Evolutionary conservation across 2,113 vertebrate genomes (phyloP).

Genomic region (Chaetura pelagica): DNA sequence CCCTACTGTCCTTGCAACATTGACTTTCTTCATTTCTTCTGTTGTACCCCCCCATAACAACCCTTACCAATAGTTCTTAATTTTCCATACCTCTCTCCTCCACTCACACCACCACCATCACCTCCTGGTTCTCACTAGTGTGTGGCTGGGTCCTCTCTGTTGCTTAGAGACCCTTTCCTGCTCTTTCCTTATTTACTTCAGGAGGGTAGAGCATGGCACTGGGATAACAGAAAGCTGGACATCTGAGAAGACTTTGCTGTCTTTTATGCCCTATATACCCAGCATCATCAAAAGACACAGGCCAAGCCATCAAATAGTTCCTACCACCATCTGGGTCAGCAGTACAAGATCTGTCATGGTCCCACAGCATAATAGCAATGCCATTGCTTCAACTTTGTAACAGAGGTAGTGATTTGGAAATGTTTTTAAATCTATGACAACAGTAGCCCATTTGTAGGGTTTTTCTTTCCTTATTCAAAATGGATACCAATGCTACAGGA

Average conservation of each 20-base stretch:
- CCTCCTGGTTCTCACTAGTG: not conserved
- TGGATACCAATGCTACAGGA: not conserved
- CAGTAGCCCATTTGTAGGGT: too few species aligned
- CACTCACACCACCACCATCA: not conserved
- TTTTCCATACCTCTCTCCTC: not conserved
- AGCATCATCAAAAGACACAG: not conserved
- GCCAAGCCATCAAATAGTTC: not conserved
- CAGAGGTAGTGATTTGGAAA: not conserved
- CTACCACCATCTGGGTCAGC: not conserved
- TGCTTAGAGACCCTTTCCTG: not conserved
- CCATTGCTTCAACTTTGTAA: not conserved
- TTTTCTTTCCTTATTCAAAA: not conserved
- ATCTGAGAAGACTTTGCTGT: not conserved
- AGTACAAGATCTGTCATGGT: not conserved
- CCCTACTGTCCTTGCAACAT: not conserved
- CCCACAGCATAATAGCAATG: not conserved
- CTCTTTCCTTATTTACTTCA: not conserved
- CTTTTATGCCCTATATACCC: not conserved
- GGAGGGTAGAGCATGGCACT: not conserved
- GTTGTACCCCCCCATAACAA: fast-evolving
- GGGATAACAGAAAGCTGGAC: not conserved
- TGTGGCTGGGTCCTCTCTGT: not conserved
- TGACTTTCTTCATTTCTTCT: not conserved
- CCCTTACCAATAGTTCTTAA: not conserved
- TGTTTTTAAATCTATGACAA: not conserved